Evolutionary conservation across 2,797 vertebrate genomes (phyloP), one percentile per base, ranked within the genome.

Genomic region (Sciurus carolinensis): DNA sequence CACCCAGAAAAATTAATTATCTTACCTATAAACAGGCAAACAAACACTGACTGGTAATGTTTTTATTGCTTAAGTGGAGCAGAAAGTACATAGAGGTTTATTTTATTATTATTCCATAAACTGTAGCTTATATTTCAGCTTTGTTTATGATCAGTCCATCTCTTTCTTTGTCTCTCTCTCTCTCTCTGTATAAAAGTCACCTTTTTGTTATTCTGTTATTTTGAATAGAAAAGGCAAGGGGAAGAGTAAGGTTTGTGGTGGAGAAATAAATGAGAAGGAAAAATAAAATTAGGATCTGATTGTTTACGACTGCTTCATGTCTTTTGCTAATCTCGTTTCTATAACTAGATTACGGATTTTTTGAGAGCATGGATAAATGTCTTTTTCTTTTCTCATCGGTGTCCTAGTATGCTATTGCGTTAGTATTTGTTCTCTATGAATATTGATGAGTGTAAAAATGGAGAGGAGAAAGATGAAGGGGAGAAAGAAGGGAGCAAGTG

Each of bases 61-160:
- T 77, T 94, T 67, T 76, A 52, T 95, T 92, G 54, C 33, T 94
- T 81, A 86, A 59, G 76, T 75, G 77, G n/a, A 71, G 73, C 42
- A 71, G 50, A 79, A 91, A 94, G n/a, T 71, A 52, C 0, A 4
- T 80, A 36, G 36, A 66, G n/a, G 7, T 66, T 93, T 80, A 90
- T 94, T 95, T 72, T 69, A 90, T 93, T 81, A 79, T 39, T 96
- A 39, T 87, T 92, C 75, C 83, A 59, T 71, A 84, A 87, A 87
- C 47, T 62, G 1, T 26, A 87, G 52, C 79, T 36, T 52, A 3
- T 33, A 80, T 30, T 90, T 73, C 52, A 95, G 30, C 64, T 80
- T 52, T 52, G 18, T 57, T 57, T 57, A 57, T 57, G 54, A 18
- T 20, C 20, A 20, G 20, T 54, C 4, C 2, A 18, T 54, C 4